Evolutionary conservation across 2,113 vertebrate species (phyloP).

Genomic region (Epinephelus cyanopodus): DNA sequence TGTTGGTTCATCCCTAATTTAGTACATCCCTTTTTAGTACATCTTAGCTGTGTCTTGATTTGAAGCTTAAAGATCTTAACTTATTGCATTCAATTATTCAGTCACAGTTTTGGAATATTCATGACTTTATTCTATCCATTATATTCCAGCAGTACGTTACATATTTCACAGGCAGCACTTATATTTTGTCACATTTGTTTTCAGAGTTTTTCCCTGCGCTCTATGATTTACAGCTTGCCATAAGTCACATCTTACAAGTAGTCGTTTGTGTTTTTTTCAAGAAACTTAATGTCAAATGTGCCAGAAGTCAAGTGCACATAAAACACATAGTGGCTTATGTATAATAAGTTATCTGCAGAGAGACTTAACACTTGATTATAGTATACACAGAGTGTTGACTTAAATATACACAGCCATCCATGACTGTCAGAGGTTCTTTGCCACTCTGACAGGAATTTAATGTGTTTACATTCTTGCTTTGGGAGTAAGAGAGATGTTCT

Average conservation of each 20-base stretch:
- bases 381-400: constrained; percentile 71
- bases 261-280: constrained; percentile 2
- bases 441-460: constrained; percentile 81
- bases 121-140: background rate
- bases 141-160: background rate
- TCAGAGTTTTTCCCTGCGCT: background rate
- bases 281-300: constrained; percentile 54
- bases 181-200: constrained; percentile 12
- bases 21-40: background rate
- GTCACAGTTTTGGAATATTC: background rate
- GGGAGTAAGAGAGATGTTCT: constrained; percentile 81
- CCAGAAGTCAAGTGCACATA: constrained; percentile 56
- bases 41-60: background rate
- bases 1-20: constrained; percentile 1
- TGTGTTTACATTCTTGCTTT: constrained; percentile 87
- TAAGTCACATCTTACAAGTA: background rate
- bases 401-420: constrained; percentile 76
- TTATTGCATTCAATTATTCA: background rate
- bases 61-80: background rate
- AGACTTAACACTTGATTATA: constrained; percentile 59
- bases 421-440: constrained; percentile 78
- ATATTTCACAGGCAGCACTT: background rate
- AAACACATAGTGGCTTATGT: constrained; percentile 44
- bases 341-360: constrained; percentile 55
- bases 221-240: constrained; percentile 9